Base-by-base conservation (phyloP, 2,797 vertebrate genomes). In the Peromyscus nudipes region DNA sequence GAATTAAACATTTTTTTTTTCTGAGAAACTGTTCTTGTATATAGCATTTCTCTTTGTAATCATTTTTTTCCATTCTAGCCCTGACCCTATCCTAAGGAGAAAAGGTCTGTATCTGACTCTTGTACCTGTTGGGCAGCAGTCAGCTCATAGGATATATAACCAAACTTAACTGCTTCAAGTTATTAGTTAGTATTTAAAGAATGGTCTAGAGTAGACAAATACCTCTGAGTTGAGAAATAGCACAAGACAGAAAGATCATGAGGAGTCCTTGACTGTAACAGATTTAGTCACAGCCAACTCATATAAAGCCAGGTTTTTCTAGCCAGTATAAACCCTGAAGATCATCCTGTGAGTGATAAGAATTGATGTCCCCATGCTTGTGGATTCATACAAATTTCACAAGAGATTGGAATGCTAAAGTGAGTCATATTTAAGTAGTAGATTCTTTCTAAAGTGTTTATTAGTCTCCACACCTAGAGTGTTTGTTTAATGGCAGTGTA, bases 391-490 rank as follows among this genome's bases (percentile, higher is more conserved):
- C 1, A 69, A 16, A 80, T 87, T 23, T 89, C 34, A 55, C 27
- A 83, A 92, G 57, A 92, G 57, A 52, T 9, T 89, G 10, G 57
- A 92, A 95, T 83, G 49, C 23, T 69, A 69, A 90, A 69, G 25
- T 92, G 49, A 89, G 64, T 75, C n/a, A 85, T 64, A 31, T 89
- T 93, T 46, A 91, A 76, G 82, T 77, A 76, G 60, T 29, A 93
- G 55, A 83, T 69, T 21, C 43, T 95, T 96, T 37, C 52, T 92
- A 89, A 94, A 83, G 76, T 96, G 46, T 84, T 13, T 92, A 40
- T 91, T 8, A 79, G 14, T 91, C 34, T 95, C 62, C 31, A 75
- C 1, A 77, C 8, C 37, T 94, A 17, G 29, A 76, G 14, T 77
- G 67, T 94, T 82, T 91, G 29, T 85, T 95, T 91, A 40, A 31